Percentiles rank a stretch among this genome's conserved stretches.
Conservation (phyloP, 2,888 invertebrate species). For the Folsomia candida region DNA sequence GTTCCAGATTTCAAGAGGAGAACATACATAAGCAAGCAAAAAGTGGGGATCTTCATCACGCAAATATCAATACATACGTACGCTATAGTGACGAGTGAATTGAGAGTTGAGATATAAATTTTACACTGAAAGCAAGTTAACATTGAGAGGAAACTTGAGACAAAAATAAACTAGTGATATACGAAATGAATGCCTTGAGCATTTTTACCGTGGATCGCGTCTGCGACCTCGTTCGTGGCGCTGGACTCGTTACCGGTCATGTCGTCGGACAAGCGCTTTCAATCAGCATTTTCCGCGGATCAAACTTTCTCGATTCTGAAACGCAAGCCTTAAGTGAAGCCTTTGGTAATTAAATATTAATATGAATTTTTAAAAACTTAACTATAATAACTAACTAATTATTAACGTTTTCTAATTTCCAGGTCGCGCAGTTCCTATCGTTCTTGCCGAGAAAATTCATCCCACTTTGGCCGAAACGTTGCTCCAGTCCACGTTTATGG, state of each 20-base stretch:
- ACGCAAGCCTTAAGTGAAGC: slow-evolving; percentile 39
- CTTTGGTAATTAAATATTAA: too few relatives aligned
- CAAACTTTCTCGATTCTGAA: slow-evolving; percentile 28
- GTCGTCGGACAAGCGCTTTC: slow-evolving; percentile 39
- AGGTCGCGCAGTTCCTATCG: slow-evolving; percentile 36
- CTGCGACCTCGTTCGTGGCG: slow-evolving; percentile 33
- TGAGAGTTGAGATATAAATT: too few relatives aligned
- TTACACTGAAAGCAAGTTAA: too few relatives aligned
- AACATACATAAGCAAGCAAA: background rate
- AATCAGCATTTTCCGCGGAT: slow-evolving; percentile 33
- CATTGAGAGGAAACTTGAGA: too few relatives aligned
- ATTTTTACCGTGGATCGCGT: slow-evolving; percentile 28
- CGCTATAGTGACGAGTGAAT: too few relatives aligned
- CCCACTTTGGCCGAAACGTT: slow-evolving; percentile 40
- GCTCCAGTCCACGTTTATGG: slow-evolving; percentile 33
- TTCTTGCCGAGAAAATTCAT: slow-evolving; percentile 34
- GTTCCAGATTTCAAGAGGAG: background rate
- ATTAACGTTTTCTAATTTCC: too few relatives aligned
- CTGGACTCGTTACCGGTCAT: slow-evolving; percentile 38
- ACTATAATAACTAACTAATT: too few relatives aligned
- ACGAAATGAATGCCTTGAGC: background rate
- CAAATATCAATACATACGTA: too few relatives aligned
- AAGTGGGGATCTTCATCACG: background rate
- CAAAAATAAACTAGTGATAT: too few relatives aligned
- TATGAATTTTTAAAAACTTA: too few relatives aligned